phyloP scores from a whole-genome alignment of 2,797 vertebrate species.

The Tadarida brasiliensis region DNA sequence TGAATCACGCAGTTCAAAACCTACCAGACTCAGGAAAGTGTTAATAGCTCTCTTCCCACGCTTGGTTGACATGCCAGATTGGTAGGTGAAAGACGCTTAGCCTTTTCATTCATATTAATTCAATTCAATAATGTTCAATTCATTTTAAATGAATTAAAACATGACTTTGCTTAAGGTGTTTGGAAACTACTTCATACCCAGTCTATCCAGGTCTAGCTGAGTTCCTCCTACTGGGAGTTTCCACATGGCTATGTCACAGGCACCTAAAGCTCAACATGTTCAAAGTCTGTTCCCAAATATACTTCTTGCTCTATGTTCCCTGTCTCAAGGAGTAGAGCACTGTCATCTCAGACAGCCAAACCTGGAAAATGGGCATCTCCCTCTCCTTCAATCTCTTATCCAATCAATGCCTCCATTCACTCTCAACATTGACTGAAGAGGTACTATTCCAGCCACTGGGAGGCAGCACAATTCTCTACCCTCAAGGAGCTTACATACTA shows the following conservation, averaged over 20 bases:
- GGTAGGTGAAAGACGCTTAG: slow-evolving; percentile 50
- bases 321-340: neutral
- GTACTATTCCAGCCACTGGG: neutral
- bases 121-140: slow-evolving; percentile 62
- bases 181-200: slow-evolving; percentile 47
- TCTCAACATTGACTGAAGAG: neutral
- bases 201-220: slow-evolving; percentile 23
- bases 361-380: neutral
- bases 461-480: neutral
- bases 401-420: neutral
- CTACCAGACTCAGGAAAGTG: slow-evolving; percentile 63
- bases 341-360: neutral
- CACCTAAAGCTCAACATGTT: neutral
- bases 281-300: neutral
- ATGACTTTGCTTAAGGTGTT: slow-evolving; percentile 34
- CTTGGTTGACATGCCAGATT: slow-evolving; percentile 68
- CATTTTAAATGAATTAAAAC: slow-evolving; percentile 64
- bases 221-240: slow-evolving; percentile 39
- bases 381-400: neutral
- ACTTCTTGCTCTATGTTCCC: neutral
- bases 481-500: neutral
- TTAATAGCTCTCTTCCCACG: slow-evolving; percentile 76
- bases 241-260: neutral
- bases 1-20: slow-evolving; percentile 63
- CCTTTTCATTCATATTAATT: slow-evolving; percentile 60